Evolutionary conservation across 2,797 vertebrate species (phyloP).

Genomic region (Hydrophis major): DNA sequence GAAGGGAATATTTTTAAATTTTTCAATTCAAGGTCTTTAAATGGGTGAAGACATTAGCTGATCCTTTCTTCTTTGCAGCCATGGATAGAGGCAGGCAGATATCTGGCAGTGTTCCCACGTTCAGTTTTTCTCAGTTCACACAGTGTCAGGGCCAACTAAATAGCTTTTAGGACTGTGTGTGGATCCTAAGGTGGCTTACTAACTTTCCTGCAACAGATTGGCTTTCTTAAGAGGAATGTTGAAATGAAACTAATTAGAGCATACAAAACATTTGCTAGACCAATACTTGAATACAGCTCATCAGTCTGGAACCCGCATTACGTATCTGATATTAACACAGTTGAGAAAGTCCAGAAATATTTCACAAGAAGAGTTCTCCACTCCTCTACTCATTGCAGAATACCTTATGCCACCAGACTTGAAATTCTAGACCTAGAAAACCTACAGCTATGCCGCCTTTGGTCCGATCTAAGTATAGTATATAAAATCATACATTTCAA

Average conservation of each 20-base stretch:
- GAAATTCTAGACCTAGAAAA: too few relatives aligned
- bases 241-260: background rate
- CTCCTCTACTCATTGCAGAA: too few relatives aligned
- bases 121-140: background rate
- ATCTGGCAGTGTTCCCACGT: background rate
- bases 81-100: background rate
- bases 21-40: background rate
- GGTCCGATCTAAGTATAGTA: too few relatives aligned
- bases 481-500: too few relatives aligned
- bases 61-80: background rate
- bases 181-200: background rate
- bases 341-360: too few relatives aligned
- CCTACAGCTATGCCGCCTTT: too few relatives aligned
- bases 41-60: background rate
- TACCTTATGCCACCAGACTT: too few relatives aligned
- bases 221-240: background rate
- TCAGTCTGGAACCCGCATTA: too few relatives aligned
- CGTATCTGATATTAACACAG: too few relatives aligned
- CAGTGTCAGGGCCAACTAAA: background rate
- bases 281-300: too few relatives aligned
- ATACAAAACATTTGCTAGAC: too few relatives aligned
- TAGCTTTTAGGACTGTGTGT: background rate
- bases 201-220: background rate
- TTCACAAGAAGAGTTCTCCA: too few relatives aligned
- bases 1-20: background rate